phyloP scores from a whole-genome alignment of 2,113 vertebrate genomes.

The Aramus guarauna region DNA sequence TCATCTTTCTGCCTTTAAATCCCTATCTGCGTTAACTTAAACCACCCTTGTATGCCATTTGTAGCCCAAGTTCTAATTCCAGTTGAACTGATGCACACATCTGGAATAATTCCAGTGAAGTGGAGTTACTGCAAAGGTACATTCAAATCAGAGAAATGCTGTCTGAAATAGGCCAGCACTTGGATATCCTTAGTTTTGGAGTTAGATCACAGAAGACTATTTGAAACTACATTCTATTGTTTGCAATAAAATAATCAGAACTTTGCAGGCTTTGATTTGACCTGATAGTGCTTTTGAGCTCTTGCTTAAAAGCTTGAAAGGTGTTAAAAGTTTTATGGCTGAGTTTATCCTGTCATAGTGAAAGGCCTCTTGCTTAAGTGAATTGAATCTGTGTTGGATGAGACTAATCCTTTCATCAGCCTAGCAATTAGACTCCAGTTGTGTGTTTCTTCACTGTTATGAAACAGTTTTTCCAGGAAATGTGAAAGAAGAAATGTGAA shows the following conservation, averaged over 20 bases:
- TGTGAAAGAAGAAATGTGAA: not conserved
- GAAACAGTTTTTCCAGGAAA: constrained; percentile 7
- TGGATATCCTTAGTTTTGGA: not conserved
- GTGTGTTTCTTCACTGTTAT: not conserved
- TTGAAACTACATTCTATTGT: not conserved
- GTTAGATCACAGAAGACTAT: not conserved
- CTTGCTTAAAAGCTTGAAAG: not conserved
- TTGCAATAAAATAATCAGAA: not conserved
- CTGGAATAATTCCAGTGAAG: not conserved
- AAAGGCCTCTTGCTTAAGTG: not conserved
- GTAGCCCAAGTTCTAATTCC: not conserved
- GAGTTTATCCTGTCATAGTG: not conserved
- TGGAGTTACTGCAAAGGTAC: not conserved
- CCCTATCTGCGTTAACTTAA: not conserved
- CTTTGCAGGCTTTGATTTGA: not conserved
- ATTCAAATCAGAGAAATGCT: not conserved
- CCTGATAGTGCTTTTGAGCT: not conserved
- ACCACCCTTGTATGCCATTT: not conserved
- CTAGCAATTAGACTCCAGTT: not conserved
- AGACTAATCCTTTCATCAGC: not conserved
- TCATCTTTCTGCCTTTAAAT: not conserved
- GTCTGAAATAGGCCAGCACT: not conserved
- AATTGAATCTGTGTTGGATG: not conserved
- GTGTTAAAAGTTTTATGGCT: not conserved
- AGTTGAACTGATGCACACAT: not conserved